phyloP scores from a whole-genome alignment of 2,888 invertebrate genomes.

The Apamea monoglypha region DNA sequence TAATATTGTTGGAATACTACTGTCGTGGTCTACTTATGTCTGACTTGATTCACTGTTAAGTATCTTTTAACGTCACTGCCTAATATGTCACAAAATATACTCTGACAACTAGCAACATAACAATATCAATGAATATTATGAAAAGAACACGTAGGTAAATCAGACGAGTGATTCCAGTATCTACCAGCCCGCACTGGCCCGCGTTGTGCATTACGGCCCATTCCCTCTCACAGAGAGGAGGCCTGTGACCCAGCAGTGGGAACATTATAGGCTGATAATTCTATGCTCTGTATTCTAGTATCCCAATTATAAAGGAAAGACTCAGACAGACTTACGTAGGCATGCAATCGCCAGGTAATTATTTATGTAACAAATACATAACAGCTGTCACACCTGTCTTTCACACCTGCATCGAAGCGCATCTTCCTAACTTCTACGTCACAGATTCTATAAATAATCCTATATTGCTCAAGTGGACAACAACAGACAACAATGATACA shows the following conservation, averaged over 20 bases:
- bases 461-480: constrained; percentile 25
- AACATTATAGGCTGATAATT: no score
- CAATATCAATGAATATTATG: background rate
- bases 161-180: background rate
- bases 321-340: background rate
- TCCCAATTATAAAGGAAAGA: background rate
- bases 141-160: background rate
- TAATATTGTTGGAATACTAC: background rate
- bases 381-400: constrained; percentile 21
- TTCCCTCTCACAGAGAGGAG: no score
- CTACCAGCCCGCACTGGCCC: background rate
- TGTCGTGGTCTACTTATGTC: background rate
- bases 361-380: background rate
- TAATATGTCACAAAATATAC: background rate
- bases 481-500: constrained; percentile 44
- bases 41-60: no score
- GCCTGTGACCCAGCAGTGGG: background rate
- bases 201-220: background rate
- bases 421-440: constrained; percentile 47
- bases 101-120: background rate
- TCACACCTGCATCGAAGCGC: constrained; percentile 32
- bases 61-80: no score
- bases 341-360: background rate
- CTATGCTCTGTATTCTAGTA: background rate
- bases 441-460: constrained; percentile 35